Percentiles rank a stretch among this genome's conserved stretches.
Conservation (phyloP, 2,113 vertebrate genomes). For the Casuarius casuarius region DNA sequence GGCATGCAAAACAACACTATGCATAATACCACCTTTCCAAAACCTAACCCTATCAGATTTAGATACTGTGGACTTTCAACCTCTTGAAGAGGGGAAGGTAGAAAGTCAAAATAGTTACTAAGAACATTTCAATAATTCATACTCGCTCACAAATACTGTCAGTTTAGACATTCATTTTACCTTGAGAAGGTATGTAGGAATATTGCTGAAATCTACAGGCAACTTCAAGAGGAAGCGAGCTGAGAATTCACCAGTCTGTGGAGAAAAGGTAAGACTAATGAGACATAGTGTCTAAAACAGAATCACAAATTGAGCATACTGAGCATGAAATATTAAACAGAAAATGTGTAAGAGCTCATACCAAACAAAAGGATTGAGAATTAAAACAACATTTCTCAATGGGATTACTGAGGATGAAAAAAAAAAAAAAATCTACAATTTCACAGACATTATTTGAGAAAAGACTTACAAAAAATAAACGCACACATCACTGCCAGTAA, state of each 20-base stretch:
- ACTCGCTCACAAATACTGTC: not conserved
- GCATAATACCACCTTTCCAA: not conserved
- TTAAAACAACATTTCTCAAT: not conserved
- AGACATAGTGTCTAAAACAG: conserved; percentile 26
- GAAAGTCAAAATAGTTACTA: not conserved
- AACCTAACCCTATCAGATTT: not conserved
- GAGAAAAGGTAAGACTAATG: conserved; percentile 47
- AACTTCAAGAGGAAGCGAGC: conserved; percentile 97
- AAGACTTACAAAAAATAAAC: not conserved
- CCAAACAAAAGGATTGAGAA: not conserved
- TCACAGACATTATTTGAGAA: not conserved
- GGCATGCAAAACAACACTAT: not conserved
- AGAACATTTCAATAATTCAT: conserved; percentile 9
- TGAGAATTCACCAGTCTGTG: conserved; percentile 96
- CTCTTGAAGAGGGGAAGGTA: not conserved
- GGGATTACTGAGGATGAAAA: not conserved
- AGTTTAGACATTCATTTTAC: conserved; percentile 75
- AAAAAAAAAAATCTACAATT: not conserved
- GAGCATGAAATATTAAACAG: conserved; percentile 6
- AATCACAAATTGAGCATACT: conserved; percentile 11
- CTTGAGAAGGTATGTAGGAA: conserved; percentile 98
- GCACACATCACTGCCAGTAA: not conserved
- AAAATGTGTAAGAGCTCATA: not conserved
- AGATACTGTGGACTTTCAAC: conserved; percentile 6
- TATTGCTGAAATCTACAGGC: conserved; percentile 97